Conservation (phyloP, 1,140 invertebrate species). For the Pachyrhynchus sulphureomaculatus region DNA sequence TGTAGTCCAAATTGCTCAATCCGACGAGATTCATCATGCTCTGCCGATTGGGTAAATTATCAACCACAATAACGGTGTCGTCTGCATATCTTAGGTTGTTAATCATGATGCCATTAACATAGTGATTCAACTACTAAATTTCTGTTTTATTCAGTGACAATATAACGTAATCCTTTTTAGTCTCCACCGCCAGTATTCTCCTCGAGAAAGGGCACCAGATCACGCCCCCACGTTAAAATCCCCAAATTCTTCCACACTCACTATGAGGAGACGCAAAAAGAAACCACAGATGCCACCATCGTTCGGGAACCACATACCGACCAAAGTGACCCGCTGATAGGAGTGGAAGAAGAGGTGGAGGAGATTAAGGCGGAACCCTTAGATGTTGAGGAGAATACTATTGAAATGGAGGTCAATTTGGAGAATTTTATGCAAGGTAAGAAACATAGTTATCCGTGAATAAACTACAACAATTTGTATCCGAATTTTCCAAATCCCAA, state of each 20-base stretch:
- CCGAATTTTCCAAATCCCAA: too few relatives aligned
- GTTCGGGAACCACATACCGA: slow-evolving; percentile 30
- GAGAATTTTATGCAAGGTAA: slow-evolving; percentile 25
- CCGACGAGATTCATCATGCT: too few relatives aligned
- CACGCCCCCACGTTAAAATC: slow-evolving; percentile 46
- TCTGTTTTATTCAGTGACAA: too few relatives aligned
- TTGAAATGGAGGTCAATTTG: slow-evolving; percentile 39
- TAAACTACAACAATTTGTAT: too few relatives aligned
- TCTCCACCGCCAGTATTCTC: slow-evolving; percentile 37
- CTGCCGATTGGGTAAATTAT: too few relatives aligned
- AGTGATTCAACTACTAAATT: too few relatives aligned
- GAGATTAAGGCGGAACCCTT: slow-evolving; percentile 43
- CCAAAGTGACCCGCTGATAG: slow-evolving; percentile 29
- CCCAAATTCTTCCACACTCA: slow-evolving; percentile 44
- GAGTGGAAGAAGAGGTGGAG: slow-evolving; percentile 22
- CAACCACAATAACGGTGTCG: too few relatives aligned
- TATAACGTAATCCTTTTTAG: slow-evolving; percentile 27
- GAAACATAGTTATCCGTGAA: too few relatives aligned
- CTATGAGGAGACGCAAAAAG: slow-evolving; percentile 26
- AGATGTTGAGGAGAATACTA: slow-evolving; percentile 33
- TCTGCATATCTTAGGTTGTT: too few relatives aligned
- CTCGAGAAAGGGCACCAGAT: slow-evolving; percentile 44
- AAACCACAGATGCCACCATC: slow-evolving; percentile 27
- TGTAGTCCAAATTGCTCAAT: too few relatives aligned
- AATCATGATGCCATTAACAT: too few relatives aligned